A percentile compares a stretch with the other conserved stretches of the same genome.
Evolutionary conservation across 2,797 vertebrate species (phyloP).

Genomic region (Xiphorhynchus erythropygius): DNA sequence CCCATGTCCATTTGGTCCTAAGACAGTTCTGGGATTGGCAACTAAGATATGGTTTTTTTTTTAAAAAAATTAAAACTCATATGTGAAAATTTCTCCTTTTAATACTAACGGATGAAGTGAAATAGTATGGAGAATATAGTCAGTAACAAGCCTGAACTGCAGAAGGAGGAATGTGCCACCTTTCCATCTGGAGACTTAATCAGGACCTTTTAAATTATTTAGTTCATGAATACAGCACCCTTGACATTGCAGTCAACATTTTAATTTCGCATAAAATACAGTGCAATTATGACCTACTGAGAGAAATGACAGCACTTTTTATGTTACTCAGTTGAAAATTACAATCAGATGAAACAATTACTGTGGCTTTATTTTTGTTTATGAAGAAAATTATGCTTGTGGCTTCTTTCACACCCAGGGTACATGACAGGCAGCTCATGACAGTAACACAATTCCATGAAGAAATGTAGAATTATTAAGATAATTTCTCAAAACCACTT

Average conservation of each 20-base stretch:
- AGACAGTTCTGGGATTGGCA: not conserved
- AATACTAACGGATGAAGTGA: not conserved
- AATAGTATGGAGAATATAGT: not conserved
- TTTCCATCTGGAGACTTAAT: not conserved
- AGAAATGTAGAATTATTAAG: not conserved
- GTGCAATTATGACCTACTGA: slow-evolving; percentile 10
- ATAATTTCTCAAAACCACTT: not conserved
- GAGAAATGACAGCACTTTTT: not conserved
- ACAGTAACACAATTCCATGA: not conserved
- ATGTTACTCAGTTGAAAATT: slow-evolving; percentile 28
- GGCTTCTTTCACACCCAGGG: not conserved
- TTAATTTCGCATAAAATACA: slow-evolving; percentile 45
- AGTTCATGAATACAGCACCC: not conserved
- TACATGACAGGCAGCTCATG: not conserved
- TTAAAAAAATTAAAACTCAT: rapidly evolving
- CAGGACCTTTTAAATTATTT: slow-evolving; percentile 12
- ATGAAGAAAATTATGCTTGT: not conserved
- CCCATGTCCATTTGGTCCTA: rapidly evolving
- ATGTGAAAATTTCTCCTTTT: not conserved
- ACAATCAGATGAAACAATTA: slow-evolving; percentile 40
- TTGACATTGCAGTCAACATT: slow-evolving; percentile 6
- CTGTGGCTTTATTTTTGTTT: slow-evolving; percentile 28
- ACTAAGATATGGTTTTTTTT: not conserved
- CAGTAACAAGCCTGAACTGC: not conserved
- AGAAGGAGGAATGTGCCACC: not conserved